Evolutionary conservation across 2,113 vertebrate species (phyloP).

Genomic region (Anoura caudifer): DNA sequence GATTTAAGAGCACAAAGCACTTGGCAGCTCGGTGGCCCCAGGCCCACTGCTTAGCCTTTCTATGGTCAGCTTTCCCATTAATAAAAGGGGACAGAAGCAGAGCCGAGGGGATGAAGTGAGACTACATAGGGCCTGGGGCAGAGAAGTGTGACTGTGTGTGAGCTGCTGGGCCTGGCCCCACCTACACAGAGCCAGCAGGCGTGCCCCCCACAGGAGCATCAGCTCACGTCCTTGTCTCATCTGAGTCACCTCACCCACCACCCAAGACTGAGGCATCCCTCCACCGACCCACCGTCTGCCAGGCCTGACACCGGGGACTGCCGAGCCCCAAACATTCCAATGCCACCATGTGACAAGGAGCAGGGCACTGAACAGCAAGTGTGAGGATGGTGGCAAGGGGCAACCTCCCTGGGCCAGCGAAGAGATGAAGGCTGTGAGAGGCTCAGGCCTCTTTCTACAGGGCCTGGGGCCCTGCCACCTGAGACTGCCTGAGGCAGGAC

Average conservation of each 20-base stretch:
- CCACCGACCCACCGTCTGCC: rapidly evolving
- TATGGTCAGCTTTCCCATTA: rapidly evolving
- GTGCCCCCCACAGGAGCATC: rapidly evolving
- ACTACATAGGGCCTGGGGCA: background rate
- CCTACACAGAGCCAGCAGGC: rapidly evolving
- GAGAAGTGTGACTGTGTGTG: rapidly evolving
- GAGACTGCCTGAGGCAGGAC: too few species aligned
- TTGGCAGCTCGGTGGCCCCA: rapidly evolving
- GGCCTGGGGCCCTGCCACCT: background rate
- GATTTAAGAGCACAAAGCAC: rapidly evolving
- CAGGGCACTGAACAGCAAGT: background rate
- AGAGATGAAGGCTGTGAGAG: background rate
- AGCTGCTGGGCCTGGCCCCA: background rate
- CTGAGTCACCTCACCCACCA: rapidly evolving
- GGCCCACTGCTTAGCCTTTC: background rate
- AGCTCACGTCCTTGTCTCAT: rapidly evolving
- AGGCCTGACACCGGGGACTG: background rate
- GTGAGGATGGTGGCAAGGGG: rapidly evolving
- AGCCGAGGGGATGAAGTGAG: too few species aligned
- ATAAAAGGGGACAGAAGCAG: rapidly evolving
- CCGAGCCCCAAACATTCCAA: background rate
- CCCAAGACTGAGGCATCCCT: rapidly evolving
- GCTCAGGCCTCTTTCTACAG: background rate
- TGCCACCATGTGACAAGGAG: background rate
- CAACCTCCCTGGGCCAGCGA: background rate